Percentiles rank a stretch among this genome's conserved stretches.
Evolutionary conservation across 2,888 invertebrate genomes (phyloP).

Genomic region (Polietes domitor): DNA sequence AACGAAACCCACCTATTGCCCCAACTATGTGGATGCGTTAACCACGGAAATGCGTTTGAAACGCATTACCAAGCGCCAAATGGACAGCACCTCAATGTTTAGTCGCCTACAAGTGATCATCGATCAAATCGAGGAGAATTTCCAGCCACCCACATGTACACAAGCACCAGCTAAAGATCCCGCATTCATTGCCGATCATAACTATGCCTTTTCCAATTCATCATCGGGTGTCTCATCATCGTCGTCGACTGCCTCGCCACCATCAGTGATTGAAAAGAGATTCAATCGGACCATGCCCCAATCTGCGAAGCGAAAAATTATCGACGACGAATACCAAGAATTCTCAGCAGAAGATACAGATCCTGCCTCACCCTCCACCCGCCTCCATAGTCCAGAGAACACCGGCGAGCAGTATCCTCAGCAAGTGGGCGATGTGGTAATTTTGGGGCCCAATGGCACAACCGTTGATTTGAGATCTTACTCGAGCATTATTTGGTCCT

Average conservation of each 20-base stretch:
- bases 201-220: slow-evolving; percentile 31
- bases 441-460: slow-evolving; percentile 79
- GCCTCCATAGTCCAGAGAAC: background rate
- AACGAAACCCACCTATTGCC: background rate
- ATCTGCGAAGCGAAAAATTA: slow-evolving; percentile 27
- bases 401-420: slow-evolving; percentile 27
- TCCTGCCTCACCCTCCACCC: background rate
- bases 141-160: background rate
- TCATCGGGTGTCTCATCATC: slow-evolving; percentile 34
- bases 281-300: slow-evolving; percentile 14
- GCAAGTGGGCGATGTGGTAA: slow-evolving; percentile 22
- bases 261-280: background rate
- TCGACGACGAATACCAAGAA: slow-evolving; percentile 60
- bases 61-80: slow-evolving; percentile 8
- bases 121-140: slow-evolving; percentile 17
- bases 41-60: slow-evolving; percentile 23
- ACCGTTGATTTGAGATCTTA: slow-evolving; percentile 76
- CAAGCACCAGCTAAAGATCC: background rate
- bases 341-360: slow-evolving; percentile 35
- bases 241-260: slow-evolving; percentile 54
- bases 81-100: slow-evolving; percentile 6
- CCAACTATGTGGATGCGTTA: background rate
- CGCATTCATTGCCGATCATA: slow-evolving; percentile 21
- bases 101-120: slow-evolving; percentile 27
- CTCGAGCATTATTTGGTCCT: slow-evolving; percentile 81